Conservation (phyloP, 2,113 vertebrate genomes). For the Aramus guarauna region DNA sequence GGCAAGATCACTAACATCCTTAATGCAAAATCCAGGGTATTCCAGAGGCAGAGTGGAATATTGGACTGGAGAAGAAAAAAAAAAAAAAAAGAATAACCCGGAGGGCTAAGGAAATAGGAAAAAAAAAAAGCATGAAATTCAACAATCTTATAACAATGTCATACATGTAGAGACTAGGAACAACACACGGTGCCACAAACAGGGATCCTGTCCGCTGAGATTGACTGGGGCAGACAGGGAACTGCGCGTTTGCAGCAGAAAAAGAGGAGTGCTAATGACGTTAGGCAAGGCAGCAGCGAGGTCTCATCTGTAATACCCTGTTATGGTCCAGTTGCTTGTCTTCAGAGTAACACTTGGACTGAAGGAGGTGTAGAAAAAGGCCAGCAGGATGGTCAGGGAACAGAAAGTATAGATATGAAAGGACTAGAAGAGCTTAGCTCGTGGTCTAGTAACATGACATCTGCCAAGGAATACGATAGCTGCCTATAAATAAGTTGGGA, state of each 20-base stretch:
- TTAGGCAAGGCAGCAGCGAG: background rate
- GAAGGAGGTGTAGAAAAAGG: background rate
- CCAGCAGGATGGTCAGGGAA: background rate
- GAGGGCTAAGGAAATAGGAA: background rate
- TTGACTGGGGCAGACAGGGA: background rate
- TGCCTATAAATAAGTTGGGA: constrained; percentile 41
- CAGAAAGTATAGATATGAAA: background rate
- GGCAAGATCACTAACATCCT: background rate
- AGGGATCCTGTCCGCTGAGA: background rate
- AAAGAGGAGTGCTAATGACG: background rate
- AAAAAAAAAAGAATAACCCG: background rate
- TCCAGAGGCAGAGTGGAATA: background rate
- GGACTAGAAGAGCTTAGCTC: background rate
- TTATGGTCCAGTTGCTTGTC: background rate
- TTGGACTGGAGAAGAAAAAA: background rate
- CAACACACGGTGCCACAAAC: background rate
- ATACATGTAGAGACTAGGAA: background rate
- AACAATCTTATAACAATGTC: background rate
- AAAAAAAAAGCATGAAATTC: background rate
- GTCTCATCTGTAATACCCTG: background rate
- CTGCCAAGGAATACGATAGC: constrained; percentile 23
- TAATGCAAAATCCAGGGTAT: background rate
- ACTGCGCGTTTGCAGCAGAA: background rate
- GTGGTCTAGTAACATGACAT: fast-evolving
- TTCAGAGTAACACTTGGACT: background rate